A percentile compares a stretch with the other conserved stretches of the same genome.
Conservation (phyloP, 2,113 vertebrate genomes). For the Boulengeromyrus knoepffleri region DNA sequence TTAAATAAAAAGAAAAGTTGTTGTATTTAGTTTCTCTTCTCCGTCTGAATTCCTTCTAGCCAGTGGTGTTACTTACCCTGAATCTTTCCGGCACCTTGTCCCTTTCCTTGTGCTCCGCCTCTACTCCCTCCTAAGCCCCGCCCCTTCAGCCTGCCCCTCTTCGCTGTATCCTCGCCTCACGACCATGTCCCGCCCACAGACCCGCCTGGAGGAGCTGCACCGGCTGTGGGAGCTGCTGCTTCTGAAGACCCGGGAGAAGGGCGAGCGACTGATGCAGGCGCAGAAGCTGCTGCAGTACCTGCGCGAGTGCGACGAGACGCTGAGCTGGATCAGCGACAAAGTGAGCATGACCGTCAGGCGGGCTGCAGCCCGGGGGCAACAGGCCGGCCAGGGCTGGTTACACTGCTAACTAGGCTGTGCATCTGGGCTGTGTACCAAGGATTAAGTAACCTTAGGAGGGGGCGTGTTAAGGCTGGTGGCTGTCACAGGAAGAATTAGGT, state of each 20-base stretch:
- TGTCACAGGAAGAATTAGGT: background rate
- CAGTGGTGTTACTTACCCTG: background rate
- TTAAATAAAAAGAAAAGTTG: background rate
- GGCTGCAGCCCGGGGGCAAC: background rate
- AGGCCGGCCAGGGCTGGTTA: background rate
- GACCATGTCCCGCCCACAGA: conserved; percentile 49
- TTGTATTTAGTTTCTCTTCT: background rate
- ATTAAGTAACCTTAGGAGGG: background rate
- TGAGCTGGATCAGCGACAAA: conserved; percentile 99
- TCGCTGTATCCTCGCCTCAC: background rate
- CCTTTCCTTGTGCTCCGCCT: background rate
- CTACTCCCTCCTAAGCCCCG: background rate
- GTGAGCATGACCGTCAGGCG: conserved; percentile 28
- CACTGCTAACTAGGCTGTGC: background rate
- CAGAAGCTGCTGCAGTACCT: conserved; percentile 96
- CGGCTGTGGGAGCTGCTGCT: conserved; percentile 90
- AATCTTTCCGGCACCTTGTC: background rate
- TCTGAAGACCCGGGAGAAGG: conserved; percentile 89
- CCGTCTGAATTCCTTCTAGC: background rate
- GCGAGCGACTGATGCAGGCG: conserved; percentile 82
- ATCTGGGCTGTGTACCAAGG: background rate
- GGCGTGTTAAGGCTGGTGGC: background rate
- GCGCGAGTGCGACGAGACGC: conserved; percentile 87
- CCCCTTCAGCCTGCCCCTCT: background rate
- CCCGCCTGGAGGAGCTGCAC: conserved; percentile 86